Percentiles rank a stretch among this genome's conserved stretches.
Conservation (phyloP, 53 echinoderm and acorn worm species). For the Antedon mediterranea region DNA sequence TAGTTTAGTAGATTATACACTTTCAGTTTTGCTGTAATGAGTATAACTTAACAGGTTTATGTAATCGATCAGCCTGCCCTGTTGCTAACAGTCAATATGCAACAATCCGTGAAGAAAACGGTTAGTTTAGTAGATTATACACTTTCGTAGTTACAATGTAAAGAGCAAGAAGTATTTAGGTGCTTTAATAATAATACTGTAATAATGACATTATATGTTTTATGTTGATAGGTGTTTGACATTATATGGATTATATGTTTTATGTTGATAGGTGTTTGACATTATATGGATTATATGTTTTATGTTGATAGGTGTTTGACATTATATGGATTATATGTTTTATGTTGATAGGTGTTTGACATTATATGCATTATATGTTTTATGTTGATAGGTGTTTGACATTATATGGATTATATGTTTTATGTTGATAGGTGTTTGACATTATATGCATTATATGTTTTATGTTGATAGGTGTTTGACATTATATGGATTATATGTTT, state of each 20-base stretch:
- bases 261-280: conserved; percentile 56
- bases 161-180: too few relatives aligned
- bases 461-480: background rate
- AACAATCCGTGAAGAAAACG: conserved; percentile 82
- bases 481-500: background rate
- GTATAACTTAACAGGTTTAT: conserved; percentile 76
- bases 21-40: conserved; percentile 95
- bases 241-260: background rate
- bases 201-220: too few relatives aligned
- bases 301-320: background rate
- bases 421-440: conserved; percentile 56
- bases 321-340: background rate
- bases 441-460: too few relatives aligned
- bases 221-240: background rate
- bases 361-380: too few relatives aligned
- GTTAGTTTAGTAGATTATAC: too few relatives aligned
- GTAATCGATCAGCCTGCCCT: conserved; percentile 72
- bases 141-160: too few relatives aligned
- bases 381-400: background rate
- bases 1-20: too few relatives aligned
- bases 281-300: too few relatives aligned
- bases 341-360: conserved; percentile 56
- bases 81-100: conserved; percentile 97
- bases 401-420: background rate
- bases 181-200: too few relatives aligned